Percentiles rank a stretch among this genome's conserved stretches.
Evolutionary conservation across 2,113 vertebrate species (phyloP).

Genomic region (Seriola quinqueradiata): DNA sequence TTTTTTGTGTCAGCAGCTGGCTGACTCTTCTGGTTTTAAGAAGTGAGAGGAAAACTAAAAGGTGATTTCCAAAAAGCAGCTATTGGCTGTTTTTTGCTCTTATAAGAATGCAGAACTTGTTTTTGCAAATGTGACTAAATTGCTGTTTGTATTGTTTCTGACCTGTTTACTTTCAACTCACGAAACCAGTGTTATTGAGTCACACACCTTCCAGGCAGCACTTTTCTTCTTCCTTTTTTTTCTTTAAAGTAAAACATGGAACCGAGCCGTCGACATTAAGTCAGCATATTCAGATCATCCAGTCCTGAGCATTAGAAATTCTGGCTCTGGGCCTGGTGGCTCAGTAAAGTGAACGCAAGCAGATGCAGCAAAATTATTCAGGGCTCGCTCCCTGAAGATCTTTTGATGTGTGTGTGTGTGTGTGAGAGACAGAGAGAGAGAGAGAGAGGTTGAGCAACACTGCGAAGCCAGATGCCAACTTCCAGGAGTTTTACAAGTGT

Average conservation of each 20-base stretch:
- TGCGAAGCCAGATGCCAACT: slow-evolving; percentile 37
- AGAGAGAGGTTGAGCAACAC: neutral
- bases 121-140: neutral
- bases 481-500: slow-evolving; percentile 61
- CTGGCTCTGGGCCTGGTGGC: slow-evolving; percentile 39
- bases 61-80: slow-evolving; percentile 11
- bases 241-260: slow-evolving; percentile 20
- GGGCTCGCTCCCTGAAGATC: slow-evolving; percentile 38
- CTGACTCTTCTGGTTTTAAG: neutral
- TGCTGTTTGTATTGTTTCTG: neutral
- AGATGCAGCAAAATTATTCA: slow-evolving; percentile 64
- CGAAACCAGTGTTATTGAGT: slow-evolving; percentile 19
- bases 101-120: slow-evolving; percentile 3
- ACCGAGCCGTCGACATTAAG: neutral
- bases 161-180: neutral
- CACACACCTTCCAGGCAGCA: neutral
- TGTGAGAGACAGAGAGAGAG: neutral
- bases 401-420: slow-evolving; percentile 25
- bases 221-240: neutral
- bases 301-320: neutral
- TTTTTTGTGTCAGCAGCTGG: slow-evolving; percentile 41
- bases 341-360: slow-evolving; percentile 36
- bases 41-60: neutral
- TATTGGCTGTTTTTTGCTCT: slow-evolving; percentile 20
- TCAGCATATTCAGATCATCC: neutral